These are phyloP conservation scores for Styela plicata DNA, from an alignment of 23 tunicate genomes.

Conservation along the genomic window DNA sequence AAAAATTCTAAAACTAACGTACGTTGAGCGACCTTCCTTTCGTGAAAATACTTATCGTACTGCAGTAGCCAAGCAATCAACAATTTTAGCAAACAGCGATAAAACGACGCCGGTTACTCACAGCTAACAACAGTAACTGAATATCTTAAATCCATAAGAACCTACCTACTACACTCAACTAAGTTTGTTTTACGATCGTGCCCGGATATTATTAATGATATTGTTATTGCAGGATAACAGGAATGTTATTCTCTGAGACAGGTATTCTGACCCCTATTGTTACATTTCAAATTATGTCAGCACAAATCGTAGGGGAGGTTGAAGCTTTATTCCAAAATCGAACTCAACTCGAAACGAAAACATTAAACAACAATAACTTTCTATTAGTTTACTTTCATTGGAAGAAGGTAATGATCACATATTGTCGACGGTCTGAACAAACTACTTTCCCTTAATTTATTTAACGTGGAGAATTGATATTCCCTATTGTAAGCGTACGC, in stretches of 20 bases:
- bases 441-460: too few species aligned
- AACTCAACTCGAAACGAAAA: slow-evolving; percentile 4
- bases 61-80: too few species aligned
- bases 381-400: not conserved
- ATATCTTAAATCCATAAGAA: not conserved
- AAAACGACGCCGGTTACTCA: too few species aligned
- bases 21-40: too few species aligned
- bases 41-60: too few species aligned
- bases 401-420: not conserved
- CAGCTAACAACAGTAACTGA: too few species aligned
- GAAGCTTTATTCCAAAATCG: not conserved
- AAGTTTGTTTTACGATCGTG: not conserved
- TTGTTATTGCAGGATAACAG: not conserved
- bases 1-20: too few species aligned
- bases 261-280: slow-evolving; percentile 10
- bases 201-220: slow-evolving; percentile 24
- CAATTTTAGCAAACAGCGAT: too few species aligned
- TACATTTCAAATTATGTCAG: not conserved
- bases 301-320: not conserved
- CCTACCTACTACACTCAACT: not conserved
- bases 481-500: too few species aligned
- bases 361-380: not conserved
- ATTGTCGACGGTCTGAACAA: not conserved
- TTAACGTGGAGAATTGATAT: too few species aligned
- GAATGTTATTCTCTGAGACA: not conserved